Evolutionary conservation across 2,113 vertebrate genomes (phyloP), one percentile per base, ranked within the genome.

Genomic region (Antennarius striatus): DNA sequence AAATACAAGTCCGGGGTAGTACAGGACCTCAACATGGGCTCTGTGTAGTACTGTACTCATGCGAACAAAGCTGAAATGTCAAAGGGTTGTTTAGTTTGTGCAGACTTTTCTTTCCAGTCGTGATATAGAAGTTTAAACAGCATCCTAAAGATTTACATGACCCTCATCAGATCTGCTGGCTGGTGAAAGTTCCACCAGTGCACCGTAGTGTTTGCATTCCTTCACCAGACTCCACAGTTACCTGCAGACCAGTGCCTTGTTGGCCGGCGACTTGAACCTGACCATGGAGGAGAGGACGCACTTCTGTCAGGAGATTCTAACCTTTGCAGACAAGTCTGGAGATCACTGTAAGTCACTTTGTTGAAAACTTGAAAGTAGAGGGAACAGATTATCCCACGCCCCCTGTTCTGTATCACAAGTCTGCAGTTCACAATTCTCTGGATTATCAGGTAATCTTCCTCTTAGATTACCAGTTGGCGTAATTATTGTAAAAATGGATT

Each of bases 241-340:
- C 86, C 92, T 99, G 64, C 96, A 96, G 89, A 99, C 95, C 5
- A 96, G 97, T 66, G 95, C 95, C 87, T 92, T 98, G 69, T 87
- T 99, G 81, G 98, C 97, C 32, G 91, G 95, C 4, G 98, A 99
- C 36, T 43, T 4, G 9, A 95, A 95, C 82, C 87, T 99, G 59
- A 90, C 85, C 0, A 91, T 92, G 0, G 94, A 93, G 3, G 95
- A 99, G 75, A 93, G 96, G 10, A 93, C 87, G 57, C 82, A 93
- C 80, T 99, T 96, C 86, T 98, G 96, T 91, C 95, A 95, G 75
- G 95, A 99, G 88, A 95, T 99, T 16, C 89, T 99, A n/a, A 88
- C 73, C 77, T 96, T 95, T 71, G 92, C 96, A 42, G 82, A 74
- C 51, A 90, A 90, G 64, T 82, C 87, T 17, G 39, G 73, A 42